Evolutionary conservation across 2,888 invertebrate species (phyloP).

Genomic region (Tineola bisselliella): DNA sequence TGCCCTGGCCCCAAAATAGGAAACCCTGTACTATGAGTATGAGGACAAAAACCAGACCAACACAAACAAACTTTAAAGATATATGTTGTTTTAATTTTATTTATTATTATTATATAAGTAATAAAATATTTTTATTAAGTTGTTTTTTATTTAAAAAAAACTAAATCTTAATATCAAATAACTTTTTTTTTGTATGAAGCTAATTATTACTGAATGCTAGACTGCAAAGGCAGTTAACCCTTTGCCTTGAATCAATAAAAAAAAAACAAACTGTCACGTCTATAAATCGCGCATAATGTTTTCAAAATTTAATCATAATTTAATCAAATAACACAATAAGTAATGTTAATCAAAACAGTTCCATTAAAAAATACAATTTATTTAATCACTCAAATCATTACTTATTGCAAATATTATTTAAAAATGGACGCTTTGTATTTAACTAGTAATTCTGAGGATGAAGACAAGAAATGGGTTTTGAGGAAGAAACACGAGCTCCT

Average conservation of each 20-base stretch:
- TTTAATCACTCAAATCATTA: neutral
- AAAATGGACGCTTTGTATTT: neutral
- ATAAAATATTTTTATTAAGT: too few relatives aligned
- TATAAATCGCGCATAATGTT: neutral
- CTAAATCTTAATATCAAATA: too few relatives aligned
- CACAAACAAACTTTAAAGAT: too few relatives aligned
- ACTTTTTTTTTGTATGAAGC: too few relatives aligned
- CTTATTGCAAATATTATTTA: neutral
- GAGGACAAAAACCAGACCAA: too few relatives aligned
- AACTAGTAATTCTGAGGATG: constrained; percentile 37
- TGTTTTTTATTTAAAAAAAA: too few relatives aligned
- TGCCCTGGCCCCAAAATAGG: too few relatives aligned
- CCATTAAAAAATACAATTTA: neutral
- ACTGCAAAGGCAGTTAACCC: neutral
- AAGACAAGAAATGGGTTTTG: constrained; percentile 50
- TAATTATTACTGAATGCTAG: too few relatives aligned
- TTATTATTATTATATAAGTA: too few relatives aligned
- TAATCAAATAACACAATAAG: neutral
- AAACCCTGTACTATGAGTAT: too few relatives aligned
- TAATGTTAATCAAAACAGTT: neutral
- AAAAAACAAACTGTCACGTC: neutral
- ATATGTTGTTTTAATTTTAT: too few relatives aligned
- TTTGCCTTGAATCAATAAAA: neutral
- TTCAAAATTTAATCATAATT: neutral
- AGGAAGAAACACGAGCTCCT: constrained; percentile 57